Percentiles rank a stretch among this genome's conserved stretches.
Evolutionary conservation across 1,140 invertebrate species (phyloP).

Genomic region (Pinna nobilis): DNA sequence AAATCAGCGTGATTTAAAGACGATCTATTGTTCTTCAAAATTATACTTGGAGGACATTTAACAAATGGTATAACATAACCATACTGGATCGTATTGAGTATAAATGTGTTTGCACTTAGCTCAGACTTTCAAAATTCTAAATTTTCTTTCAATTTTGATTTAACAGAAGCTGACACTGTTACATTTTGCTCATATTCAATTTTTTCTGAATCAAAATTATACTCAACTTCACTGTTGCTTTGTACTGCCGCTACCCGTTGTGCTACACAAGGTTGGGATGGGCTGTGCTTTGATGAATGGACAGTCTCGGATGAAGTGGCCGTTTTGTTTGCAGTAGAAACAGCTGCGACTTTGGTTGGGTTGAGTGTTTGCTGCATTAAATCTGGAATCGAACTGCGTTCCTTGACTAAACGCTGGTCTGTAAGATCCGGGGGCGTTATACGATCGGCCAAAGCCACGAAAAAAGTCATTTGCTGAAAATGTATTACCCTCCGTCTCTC

Average conservation of each 20-base stretch:
- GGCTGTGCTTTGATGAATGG: neutral
- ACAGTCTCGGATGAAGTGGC: slow-evolving; percentile 9
- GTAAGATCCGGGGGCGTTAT: neutral
- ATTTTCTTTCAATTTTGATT: slow-evolving; percentile 3
- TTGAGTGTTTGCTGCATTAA: too few relatives aligned
- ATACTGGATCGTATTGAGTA: neutral
- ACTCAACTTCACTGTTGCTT: neutral
- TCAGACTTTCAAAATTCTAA: neutral
- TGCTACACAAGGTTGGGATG: neutral
- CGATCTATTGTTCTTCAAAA: neutral
- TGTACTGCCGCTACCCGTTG: too few relatives aligned
- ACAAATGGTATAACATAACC: slow-evolving; percentile 9
- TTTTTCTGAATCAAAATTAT: slow-evolving; percentile 9
- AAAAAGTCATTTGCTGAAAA: slow-evolving; percentile 21
- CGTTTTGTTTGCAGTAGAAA: neutral
- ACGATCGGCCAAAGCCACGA: slow-evolving; percentile 26
- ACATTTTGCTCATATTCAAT: neutral
- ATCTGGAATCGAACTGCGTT: neutral
- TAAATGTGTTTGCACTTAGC: slow-evolving; percentile 1
- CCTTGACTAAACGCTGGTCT: neutral
- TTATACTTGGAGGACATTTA: neutral
- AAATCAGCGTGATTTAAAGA: slow-evolving; percentile 1
- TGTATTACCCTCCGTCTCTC: neutral
- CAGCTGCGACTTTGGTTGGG: neutral
- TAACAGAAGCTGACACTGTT: neutral